A percentile compares a stretch with the other conserved stretches of the same genome.
Evolutionary conservation across 1,140 invertebrate species (phyloP).

Genomic region (Hypothenemus hampei): DNA sequence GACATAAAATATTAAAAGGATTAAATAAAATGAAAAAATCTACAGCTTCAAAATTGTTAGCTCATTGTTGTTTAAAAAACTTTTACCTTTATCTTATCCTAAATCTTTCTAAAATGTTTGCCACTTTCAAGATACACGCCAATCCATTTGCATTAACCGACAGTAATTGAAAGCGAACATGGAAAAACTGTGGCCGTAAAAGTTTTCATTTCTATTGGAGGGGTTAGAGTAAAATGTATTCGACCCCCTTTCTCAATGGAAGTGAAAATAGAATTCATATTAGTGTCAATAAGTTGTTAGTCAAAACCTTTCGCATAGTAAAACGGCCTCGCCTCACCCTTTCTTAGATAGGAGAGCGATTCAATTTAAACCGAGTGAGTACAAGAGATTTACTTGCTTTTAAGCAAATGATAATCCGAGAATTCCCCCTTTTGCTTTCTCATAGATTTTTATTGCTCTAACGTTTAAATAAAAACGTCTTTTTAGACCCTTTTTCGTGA

Average conservation of each 20-base stretch:
- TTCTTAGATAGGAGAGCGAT: constrained; percentile 20
- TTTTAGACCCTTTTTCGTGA: background rate
- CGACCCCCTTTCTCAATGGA: no score
- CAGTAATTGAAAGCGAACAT: constrained; percentile 1
- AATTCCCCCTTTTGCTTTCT: no score
- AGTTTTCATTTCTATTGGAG: background rate
- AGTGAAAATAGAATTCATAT: no score
- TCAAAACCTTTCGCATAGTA: no score
- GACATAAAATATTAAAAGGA: no score
- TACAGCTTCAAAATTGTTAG: no score
- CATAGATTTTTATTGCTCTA: constrained; percentile 14
- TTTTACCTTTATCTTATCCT: no score
- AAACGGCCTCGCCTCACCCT: constrained; percentile 9
- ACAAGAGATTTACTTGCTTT: constrained; percentile 26
- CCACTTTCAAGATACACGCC: background rate
- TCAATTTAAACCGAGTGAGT: constrained; percentile 28
- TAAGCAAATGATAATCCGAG: constrained; percentile 28
- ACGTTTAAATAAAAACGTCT: constrained; percentile 17
- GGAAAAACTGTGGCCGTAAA: constrained; percentile 2
- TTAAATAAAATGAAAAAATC: no score
- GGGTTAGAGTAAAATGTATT: no score
- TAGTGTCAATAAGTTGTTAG: no score
- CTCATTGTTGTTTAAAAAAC: no score
- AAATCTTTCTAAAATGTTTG: no score
- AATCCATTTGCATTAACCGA: constrained; percentile 2